Evolutionary conservation across 2,797 vertebrate species (phyloP).

Genomic region (Aphelocoma californica): DNA sequence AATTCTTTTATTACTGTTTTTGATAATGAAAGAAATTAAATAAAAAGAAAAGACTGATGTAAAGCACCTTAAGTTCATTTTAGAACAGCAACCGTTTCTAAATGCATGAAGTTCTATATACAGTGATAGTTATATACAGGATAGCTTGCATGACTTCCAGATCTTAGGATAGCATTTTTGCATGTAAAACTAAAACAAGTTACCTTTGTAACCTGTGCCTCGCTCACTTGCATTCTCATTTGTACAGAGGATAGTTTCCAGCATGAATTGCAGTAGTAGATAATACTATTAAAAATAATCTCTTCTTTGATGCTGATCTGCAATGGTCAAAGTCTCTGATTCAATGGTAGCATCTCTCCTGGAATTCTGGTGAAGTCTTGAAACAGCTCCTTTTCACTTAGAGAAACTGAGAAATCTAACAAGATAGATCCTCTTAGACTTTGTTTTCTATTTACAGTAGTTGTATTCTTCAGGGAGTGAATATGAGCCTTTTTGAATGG

Average conservation of each 20-base stretch:
- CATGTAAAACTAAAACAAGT: background rate
- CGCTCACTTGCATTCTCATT: fast-evolving
- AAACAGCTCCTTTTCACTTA: background rate
- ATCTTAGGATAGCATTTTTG: background rate
- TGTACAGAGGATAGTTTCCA: background rate
- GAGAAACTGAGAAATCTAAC: background rate
- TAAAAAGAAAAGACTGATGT: background rate
- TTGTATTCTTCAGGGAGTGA: background rate
- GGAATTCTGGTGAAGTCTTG: background rate
- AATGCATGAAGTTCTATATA: background rate
- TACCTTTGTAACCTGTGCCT: background rate
- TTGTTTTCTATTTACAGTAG: background rate
- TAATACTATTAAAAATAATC: background rate
- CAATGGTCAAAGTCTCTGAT: background rate
- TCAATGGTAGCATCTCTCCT: background rate
- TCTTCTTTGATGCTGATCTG: background rate
- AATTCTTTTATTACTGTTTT: background rate
- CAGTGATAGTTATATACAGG: background rate
- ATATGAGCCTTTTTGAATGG: background rate
- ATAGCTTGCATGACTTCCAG: background rate
- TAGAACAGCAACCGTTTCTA: background rate
- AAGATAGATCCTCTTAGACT: background rate
- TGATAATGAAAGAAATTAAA: background rate
- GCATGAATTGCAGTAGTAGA: background rate
- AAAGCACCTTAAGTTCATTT: background rate